Percentiles rank a stretch among this genome's conserved stretches.
Evolutionary conservation across 2,113 vertebrate genomes (phyloP).

Genomic region (Ceratotherium simum): DNA sequence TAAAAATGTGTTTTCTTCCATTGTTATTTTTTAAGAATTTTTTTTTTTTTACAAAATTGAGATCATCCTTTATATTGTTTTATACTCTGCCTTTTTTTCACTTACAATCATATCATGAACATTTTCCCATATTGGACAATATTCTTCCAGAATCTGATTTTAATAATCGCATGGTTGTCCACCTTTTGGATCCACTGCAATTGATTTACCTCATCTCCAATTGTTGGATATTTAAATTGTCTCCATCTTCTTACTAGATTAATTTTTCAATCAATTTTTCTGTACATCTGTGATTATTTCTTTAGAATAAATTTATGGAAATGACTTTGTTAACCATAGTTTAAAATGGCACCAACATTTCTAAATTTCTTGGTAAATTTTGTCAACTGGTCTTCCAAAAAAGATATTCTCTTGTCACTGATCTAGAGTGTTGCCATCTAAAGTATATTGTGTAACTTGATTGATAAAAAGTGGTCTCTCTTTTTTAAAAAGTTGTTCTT

Average conservation of each 20-base stretch:
- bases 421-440: background rate
- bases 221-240: background rate
- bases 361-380: background rate
- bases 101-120: background rate
- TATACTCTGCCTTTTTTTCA: background rate
- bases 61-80: background rate
- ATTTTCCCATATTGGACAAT: background rate
- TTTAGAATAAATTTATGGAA: slow-evolving; percentile 41
- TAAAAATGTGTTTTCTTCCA: slow-evolving; percentile 1
- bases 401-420: background rate
- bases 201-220: background rate
- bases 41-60: background rate
- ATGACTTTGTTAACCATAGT: background rate
- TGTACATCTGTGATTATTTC: background rate
- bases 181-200: background rate
- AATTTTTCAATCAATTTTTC: background rate
- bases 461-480: background rate
- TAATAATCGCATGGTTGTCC: background rate
- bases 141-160: slow-evolving; percentile 20
- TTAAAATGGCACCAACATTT: background rate
- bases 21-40: background rate
- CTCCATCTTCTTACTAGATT: background rate
- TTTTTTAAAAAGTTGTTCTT: background rate
- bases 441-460: background rate
- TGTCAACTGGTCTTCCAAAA: background rate